Conservation (phyloP, 2,888 invertebrate species). For the Ormyrus thymus region DNA sequence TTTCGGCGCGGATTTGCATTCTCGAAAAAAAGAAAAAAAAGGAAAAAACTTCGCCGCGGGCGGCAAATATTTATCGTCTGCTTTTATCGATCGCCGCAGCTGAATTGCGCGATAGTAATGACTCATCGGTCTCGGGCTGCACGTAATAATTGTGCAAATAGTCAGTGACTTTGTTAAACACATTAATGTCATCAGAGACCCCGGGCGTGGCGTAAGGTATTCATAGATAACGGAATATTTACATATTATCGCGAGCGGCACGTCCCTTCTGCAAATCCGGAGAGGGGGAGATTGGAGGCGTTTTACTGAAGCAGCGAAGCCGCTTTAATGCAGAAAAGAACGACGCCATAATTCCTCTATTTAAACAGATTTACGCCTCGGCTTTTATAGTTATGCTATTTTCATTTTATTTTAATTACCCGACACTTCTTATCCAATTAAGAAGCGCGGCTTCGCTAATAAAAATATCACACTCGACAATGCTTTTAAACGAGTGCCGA, state of each 20-base stretch:
- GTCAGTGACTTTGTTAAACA: constrained; percentile 53
- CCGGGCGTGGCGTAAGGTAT: constrained; percentile 50
- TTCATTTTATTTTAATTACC: constrained; percentile 2
- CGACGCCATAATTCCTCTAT: constrained; percentile 27
- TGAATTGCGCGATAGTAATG: constrained; percentile 15
- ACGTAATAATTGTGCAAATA: constrained; percentile 50
- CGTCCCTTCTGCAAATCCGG: constrained; percentile 57
- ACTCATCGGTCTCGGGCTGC: constrained; percentile 24
- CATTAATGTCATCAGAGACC: constrained; percentile 45
- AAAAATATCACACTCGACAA: no score
- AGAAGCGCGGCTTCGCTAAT: background rate
- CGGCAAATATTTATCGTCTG: constrained; percentile 9
- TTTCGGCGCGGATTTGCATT: background rate
- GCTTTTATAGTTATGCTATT: constrained; percentile 21
- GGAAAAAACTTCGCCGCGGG: background rate
- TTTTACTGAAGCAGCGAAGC: constrained; percentile 35
- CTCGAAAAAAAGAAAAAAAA: background rate
- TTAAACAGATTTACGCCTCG: constrained; percentile 1
- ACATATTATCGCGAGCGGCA: constrained; percentile 71
- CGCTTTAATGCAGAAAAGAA: constrained; percentile 40
- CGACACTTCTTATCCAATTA: background rate
- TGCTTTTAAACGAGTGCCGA: background rate
- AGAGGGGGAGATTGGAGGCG: constrained; percentile 47
- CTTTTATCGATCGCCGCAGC: constrained; percentile 27
- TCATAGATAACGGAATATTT: constrained; percentile 73